These are phyloP conservation scores for Sebastes glaucus DNA, from an alignment of 2,797 vertebrate genomes.

Conservation along the genomic window DNA sequence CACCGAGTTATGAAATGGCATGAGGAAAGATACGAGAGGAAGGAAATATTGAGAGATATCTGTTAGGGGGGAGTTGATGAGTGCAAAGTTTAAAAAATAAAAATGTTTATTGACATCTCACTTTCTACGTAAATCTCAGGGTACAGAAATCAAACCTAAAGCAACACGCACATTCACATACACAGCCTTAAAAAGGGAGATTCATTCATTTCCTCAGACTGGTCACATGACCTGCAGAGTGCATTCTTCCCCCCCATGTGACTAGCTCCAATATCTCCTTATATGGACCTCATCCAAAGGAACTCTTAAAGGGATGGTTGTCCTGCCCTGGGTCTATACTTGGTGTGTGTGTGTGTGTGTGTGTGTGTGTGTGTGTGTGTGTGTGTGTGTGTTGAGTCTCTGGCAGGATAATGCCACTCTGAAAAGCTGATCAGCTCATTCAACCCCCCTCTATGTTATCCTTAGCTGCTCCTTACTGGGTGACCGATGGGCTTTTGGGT, in stretches of 20 bases:
- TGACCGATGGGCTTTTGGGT: background rate
- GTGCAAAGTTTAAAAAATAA: background rate
- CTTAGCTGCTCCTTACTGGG: constrained; percentile 20
- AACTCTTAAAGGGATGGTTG: constrained; percentile 80
- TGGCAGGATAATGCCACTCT: constrained; percentile 43
- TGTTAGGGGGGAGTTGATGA: background rate
- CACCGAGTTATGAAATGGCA: constrained; percentile 30
- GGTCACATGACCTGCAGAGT: constrained; percentile 75
- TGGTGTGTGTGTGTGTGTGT: constrained; percentile 37
- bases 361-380: constrained; percentile 43
- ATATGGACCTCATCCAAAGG: constrained; percentile 83
- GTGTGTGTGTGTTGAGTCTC: background rate
- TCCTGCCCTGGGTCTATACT: constrained; percentile 59
- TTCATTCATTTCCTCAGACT: constrained; percentile 75
- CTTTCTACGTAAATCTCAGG: background rate
- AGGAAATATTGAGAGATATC: constrained; percentile 13
- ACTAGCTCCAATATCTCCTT: constrained; percentile 80
- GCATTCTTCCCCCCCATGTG: constrained; percentile 82
- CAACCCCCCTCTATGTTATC: constrained; percentile 13
- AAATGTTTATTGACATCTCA: background rate
- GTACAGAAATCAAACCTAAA: background rate
- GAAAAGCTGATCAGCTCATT: constrained; percentile 52
- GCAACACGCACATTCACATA: background rate
- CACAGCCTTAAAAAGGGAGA: constrained; percentile 72
- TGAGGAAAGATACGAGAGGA: constrained; percentile 2